phyloP scores from a whole-genome alignment of 2,888 invertebrate species.

The Cryptocheilus praepositus region DNA sequence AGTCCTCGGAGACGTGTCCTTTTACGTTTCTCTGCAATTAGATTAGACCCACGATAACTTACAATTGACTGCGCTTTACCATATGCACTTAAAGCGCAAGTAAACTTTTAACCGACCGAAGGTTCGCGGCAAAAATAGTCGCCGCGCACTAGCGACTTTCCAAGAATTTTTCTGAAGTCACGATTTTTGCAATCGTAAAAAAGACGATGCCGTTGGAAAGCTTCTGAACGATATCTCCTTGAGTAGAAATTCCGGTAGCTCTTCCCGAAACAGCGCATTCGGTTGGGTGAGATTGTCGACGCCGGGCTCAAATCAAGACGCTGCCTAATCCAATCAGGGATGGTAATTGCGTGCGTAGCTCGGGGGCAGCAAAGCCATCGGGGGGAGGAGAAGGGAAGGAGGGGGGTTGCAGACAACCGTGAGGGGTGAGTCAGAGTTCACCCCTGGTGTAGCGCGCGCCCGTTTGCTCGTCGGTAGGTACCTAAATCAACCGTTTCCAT shows the following conservation, averaged over 20 bases:
- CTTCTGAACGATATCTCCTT: neutral
- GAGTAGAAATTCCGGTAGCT: conserved; percentile 44
- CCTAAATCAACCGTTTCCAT: conserved; percentile 52
- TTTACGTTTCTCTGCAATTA: neutral
- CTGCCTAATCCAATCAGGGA: conserved; percentile 70
- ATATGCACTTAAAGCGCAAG: no score
- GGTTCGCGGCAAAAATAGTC: no score
- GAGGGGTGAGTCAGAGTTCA: conserved; percentile 62
- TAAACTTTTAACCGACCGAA: no score
- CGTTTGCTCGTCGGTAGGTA: conserved; percentile 46
- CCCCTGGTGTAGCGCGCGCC: conserved; percentile 40
- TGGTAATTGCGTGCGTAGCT: conserved; percentile 72
- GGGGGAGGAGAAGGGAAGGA: conserved; percentile 22
- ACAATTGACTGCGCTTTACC: conserved; percentile 3
- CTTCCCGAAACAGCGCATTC: conserved; percentile 47
- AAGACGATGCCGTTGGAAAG: no score
- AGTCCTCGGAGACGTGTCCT: conserved; percentile 18
- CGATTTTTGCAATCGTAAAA: no score
- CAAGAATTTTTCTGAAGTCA: no score
- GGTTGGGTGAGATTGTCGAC: conserved; percentile 61
- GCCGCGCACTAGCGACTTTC: no score
- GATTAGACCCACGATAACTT: neutral
- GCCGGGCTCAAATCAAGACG: conserved; percentile 68
- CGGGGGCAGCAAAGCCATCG: conserved; percentile 61
- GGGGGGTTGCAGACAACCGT: conserved; percentile 48